Conservation (phyloP, 1,140 invertebrate species). For the Cryptotermes secundus region DNA sequence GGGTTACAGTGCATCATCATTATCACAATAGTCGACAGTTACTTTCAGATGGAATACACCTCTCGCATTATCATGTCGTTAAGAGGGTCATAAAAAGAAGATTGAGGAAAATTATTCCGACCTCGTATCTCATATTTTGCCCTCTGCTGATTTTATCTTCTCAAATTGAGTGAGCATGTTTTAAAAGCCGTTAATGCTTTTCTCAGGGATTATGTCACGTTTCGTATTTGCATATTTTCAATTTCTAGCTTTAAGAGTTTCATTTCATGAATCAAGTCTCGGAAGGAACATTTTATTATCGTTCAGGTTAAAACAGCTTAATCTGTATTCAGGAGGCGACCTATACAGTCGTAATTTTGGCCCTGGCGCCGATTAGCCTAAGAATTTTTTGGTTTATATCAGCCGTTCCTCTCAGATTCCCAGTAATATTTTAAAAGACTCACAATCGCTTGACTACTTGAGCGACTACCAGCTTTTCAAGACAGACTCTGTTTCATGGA, state of each 20-base stretch:
- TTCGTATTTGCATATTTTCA: background rate
- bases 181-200: background rate
- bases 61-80: conserved; percentile 15
- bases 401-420: too few relatives aligned
- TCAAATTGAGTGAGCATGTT: background rate
- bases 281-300: too few relatives aligned
- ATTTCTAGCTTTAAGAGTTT: background rate
- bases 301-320: too few relatives aligned
- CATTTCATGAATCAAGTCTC: too few relatives aligned
- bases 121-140: background rate
- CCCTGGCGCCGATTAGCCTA: too few relatives aligned
- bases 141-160: background rate
- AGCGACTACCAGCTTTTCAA: too few relatives aligned
- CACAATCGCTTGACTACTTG: too few relatives aligned
- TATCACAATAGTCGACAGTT: background rate
- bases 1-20: background rate
- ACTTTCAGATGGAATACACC: background rate
- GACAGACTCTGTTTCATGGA: too few relatives aligned
- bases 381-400: too few relatives aligned
- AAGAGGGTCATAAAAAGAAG: background rate
- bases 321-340: too few relatives aligned
- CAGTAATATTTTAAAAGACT: too few relatives aligned
- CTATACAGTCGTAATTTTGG: too few relatives aligned
- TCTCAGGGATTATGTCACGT: background rate
- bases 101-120: background rate